Conservation (phyloP, 2,888 invertebrate genomes). For the Anorthoa munda region DNA sequence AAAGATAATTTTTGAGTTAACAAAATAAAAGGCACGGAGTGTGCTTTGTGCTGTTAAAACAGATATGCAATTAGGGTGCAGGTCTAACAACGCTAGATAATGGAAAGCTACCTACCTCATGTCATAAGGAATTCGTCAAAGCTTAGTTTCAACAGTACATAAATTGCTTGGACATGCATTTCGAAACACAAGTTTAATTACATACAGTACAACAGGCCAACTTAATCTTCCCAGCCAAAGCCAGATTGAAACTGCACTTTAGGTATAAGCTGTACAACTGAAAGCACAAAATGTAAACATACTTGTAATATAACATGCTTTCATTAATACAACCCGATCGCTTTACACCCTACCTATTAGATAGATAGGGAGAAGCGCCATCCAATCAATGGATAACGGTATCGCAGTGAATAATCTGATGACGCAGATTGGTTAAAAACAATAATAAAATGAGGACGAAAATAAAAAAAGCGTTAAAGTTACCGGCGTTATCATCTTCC, state of each 20-base stretch:
- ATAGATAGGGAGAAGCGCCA: neutral
- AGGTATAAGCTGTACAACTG: slow-evolving; percentile 9
- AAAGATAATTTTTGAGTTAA: too few relatives aligned
- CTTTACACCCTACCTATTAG: neutral
- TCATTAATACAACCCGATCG: slow-evolving; percentile 8
- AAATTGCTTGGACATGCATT: neutral
- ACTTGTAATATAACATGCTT: neutral
- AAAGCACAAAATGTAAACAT: slow-evolving; percentile 13
- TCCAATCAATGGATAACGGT: slow-evolving; percentile 1
- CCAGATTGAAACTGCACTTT: slow-evolving; percentile 18
- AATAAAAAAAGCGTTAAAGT: neutral
- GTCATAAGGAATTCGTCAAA: neutral
- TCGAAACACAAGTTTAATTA: neutral
- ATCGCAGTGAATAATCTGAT: slow-evolving; percentile 13
- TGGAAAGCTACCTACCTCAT: neutral
- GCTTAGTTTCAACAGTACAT: too few relatives aligned
- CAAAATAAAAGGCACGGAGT: too few relatives aligned
- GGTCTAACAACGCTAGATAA: neutral
- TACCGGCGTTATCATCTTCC: too few relatives aligned
- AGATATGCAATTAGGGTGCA: too few relatives aligned
- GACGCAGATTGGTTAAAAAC: slow-evolving; percentile 8
- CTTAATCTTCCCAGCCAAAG: slow-evolving; percentile 9
- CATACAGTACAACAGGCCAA: slow-evolving; percentile 4
- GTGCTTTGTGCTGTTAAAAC: too few relatives aligned
- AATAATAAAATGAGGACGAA: neutral